Conservation (phyloP, 2,113 vertebrate species). For the Micronycteris hirsuta region DNA sequence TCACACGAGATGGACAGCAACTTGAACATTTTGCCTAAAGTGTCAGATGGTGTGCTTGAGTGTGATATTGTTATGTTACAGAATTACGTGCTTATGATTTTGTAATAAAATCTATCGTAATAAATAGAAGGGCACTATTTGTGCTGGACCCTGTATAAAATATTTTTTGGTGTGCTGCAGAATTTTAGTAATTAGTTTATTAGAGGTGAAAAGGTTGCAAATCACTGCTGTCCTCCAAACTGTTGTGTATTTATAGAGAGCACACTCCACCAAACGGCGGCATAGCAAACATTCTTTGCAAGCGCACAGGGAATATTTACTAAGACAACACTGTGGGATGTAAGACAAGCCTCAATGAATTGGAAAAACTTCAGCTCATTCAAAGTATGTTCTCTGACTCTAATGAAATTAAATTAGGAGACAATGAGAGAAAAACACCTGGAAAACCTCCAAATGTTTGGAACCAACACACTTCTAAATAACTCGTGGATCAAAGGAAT, state of each 20-base stretch:
- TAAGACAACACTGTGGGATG: not conserved
- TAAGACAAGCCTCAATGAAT: not conserved
- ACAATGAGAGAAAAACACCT: not conserved
- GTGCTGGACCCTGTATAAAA: too few species aligned
- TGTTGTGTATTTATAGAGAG: not conserved
- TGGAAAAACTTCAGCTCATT: slow-evolving; percentile 10
- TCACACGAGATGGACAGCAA: too few species aligned
- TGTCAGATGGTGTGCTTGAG: too few species aligned
- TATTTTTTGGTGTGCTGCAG: not conserved
- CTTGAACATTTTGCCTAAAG: too few species aligned
- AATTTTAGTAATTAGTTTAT: not conserved
- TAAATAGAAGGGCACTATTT: too few species aligned
- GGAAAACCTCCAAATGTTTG: not conserved
- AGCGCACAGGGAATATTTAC: not conserved
- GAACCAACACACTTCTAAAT: not conserved
- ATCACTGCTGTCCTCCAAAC: not conserved
- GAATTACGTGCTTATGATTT: too few species aligned
- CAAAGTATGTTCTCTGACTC: not conserved
- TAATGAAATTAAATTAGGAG: not conserved
- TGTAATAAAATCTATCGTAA: too few species aligned
- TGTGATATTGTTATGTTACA: too few species aligned
- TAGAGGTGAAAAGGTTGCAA: not conserved
- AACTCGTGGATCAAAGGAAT: not conserved
- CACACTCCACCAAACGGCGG: not conserved
- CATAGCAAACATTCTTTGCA: not conserved